Base-by-base conservation (phyloP, 1,140 invertebrate genomes). In the Leucophenga varia region DNA sequence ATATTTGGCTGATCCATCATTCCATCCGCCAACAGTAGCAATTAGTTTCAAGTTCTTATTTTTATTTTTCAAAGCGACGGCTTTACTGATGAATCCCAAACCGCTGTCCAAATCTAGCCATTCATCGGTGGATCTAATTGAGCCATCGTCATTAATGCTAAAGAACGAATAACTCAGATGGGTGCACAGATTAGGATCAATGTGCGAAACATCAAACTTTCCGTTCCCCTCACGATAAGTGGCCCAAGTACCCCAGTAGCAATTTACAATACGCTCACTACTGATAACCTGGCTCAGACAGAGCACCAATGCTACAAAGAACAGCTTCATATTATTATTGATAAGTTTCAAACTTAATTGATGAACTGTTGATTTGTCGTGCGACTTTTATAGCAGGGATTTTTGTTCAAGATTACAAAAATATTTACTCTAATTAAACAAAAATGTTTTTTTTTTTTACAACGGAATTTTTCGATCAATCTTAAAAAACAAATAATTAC, bases 11-110 rank as follows among this genome's bases (percentile, higher is more conserved):
- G 83, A 85, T 9, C 81, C 82, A 61, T 86, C 83, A 49, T 83
- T 86, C 86, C 86, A 89, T 2, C 89, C 88, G 10, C 89, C 89
- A 43, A 91, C 83, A 1, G 85, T 84, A 0, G 89, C 58, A n/a
- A 90, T 35, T 0, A 80, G 76, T 63, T 90, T 91, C 0, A 85
- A 44, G 0, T 76, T 71, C 0, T 84, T 81, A 64, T 85, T 89
- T 7, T 55, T 47, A 10, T 79, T 43, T 55, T 84, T 86, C 16
- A 68, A 41, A 0, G 55, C 72, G 43, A 73, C 59, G 3, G 57
- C 59, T 20, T 67, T 61, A 10, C 43, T 59, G 8, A 72, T 71
- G 2, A 52, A 58, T 14, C 65, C 49, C 10, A 54, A 53, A 56
- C 61, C 61, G 12, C 79, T 74, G 7, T 78, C 69, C 7, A 84